A percentile compares a stretch with the other conserved stretches of the same genome.
Evolutionary conservation across 2,113 vertebrate genomes (phyloP).

Genomic region (Paradisaea rubra): DNA sequence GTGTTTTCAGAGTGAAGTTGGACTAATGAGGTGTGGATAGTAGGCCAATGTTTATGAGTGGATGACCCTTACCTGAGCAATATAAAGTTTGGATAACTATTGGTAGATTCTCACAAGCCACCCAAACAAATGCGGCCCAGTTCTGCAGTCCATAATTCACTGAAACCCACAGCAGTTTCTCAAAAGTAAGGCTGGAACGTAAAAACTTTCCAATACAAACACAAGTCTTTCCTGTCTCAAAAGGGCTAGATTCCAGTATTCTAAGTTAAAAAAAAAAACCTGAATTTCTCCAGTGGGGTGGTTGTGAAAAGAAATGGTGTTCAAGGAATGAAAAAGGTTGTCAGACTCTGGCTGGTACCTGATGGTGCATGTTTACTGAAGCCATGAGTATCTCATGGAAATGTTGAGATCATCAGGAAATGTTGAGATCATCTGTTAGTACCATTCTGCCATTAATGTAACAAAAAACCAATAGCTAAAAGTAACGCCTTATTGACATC

Average conservation of each 20-base stretch:
- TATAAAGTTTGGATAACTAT: not conserved
- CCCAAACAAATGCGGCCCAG: not conserved
- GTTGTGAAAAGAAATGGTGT: not conserved
- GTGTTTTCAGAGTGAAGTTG: not conserved
- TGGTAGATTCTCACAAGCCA: not conserved
- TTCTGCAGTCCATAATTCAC: not conserved
- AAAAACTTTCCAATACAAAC: not conserved
- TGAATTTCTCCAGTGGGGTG: not conserved
- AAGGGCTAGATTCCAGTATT: not conserved
- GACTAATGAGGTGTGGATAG: not conserved
- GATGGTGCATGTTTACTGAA: not conserved
- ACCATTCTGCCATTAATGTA: not conserved
- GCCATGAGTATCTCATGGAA: rapidly evolving
- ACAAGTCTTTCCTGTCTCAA: not conserved
- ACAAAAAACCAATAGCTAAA: not conserved
- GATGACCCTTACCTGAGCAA: not conserved
- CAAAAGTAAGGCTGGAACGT: not conserved
- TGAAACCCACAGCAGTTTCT: not conserved
- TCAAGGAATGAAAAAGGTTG: not conserved
- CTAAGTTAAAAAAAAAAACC: not conserved
- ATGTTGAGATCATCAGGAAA: not conserved
- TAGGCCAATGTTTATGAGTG: not conserved
- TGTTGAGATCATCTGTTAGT: not conserved
- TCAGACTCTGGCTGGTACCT: not conserved
- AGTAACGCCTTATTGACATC: not conserved